phyloP scores from a whole-genome alignment of 2,888 invertebrate species.

The Notodonta ziczac region DNA sequence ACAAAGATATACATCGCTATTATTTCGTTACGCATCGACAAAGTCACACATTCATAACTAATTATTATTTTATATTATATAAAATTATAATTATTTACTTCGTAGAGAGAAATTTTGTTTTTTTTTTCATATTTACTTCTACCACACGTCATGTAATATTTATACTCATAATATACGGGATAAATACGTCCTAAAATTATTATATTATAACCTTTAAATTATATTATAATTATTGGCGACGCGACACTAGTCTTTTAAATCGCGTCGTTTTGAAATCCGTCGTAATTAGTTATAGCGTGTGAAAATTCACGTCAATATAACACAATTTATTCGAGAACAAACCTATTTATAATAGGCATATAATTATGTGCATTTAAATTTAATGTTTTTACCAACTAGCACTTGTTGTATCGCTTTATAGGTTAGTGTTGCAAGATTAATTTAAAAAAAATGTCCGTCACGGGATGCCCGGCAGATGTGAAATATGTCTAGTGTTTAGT shows the following conservation, averaged over 20 bases:
- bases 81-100: slow-evolving; percentile 51
- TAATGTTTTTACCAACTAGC: no score
- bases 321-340: not conserved
- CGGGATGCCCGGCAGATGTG: no score
- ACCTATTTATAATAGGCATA: not conserved
- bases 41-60: slow-evolving; percentile 45
- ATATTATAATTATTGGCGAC: slow-evolving; percentile 32
- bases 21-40: slow-evolving; percentile 50
- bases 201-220: slow-evolving; percentile 33
- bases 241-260: slow-evolving; percentile 59
- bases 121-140: slow-evolving; percentile 33
- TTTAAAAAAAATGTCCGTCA: no score
- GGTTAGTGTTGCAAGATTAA: not conserved
- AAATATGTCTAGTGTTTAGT: no score
- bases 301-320: slow-evolving; percentile 19
- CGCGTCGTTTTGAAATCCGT: slow-evolving; percentile 51
- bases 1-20: slow-evolving; percentile 33
- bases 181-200: slow-evolving; percentile 53
- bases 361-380: no score
- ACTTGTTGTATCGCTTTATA: not conserved
- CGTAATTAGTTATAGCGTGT: slow-evolving; percentile 27
- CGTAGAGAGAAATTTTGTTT: slow-evolving; percentile 30
- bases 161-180: slow-evolving; percentile 49
- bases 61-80: not conserved
- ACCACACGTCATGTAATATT: slow-evolving; percentile 31